A percentile compares a stretch with the other conserved stretches of the same genome.
phyloP scores from a whole-genome alignment of 1,140 invertebrate genomes.

The Hyles vespertilio region DNA sequence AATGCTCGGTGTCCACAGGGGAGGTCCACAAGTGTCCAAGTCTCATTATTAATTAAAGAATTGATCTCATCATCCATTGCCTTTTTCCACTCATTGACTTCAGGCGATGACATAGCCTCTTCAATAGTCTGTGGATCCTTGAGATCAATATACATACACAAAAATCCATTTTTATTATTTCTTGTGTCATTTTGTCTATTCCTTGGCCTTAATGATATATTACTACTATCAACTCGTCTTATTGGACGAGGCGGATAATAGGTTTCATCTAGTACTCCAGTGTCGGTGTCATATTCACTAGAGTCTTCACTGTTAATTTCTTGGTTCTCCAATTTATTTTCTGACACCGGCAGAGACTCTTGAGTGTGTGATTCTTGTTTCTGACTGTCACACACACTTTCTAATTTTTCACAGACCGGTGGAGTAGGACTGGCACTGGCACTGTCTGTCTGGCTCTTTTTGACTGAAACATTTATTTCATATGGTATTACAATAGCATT shows the following conservation, averaged over 20 bases:
- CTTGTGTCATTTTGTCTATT: constrained; percentile 7
- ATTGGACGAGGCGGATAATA: too few species aligned
- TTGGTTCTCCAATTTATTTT: too few species aligned
- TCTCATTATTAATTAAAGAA: constrained; percentile 46
- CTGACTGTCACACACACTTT: constrained; percentile 14
- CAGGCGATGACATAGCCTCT: constrained; percentile 34
- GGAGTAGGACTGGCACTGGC: neutral
- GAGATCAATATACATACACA: constrained; percentile 2
- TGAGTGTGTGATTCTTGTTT: neutral
- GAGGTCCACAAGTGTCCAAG: constrained; percentile 45
- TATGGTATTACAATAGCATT: neutral
- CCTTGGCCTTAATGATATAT: constrained; percentile 7
- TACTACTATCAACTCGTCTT: neutral
- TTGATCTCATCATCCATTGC: constrained; percentile 55
- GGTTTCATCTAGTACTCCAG: too few species aligned
- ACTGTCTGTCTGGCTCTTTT: neutral
- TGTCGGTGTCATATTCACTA: too few species aligned
- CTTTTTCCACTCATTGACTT: constrained; percentile 38
- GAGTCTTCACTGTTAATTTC: too few species aligned
- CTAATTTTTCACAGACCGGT: constrained; percentile 17
- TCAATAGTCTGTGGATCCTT: constrained; percentile 32
- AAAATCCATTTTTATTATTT: neutral
- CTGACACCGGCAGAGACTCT: too few species aligned
- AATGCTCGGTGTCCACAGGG: constrained; percentile 27
- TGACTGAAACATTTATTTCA: too few species aligned